Conservation (phyloP, 2,888 invertebrate genomes). For the Xestobium rufovillosum region DNA sequence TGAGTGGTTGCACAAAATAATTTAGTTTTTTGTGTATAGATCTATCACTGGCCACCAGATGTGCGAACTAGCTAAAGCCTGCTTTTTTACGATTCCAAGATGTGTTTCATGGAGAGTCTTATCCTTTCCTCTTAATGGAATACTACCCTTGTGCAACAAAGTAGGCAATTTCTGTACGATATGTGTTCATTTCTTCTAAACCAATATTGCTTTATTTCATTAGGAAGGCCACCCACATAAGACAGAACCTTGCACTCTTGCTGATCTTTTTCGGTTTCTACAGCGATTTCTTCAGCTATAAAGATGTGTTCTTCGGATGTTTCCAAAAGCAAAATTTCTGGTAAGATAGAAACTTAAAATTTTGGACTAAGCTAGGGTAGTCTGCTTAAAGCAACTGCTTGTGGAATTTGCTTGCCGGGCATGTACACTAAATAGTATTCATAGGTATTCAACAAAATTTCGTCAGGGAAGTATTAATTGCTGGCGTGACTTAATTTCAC, state of each 20-base stretch:
- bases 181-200: constrained; percentile 14
- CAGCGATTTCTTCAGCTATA: too few relatives aligned
- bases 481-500: constrained; percentile 11
- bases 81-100: constrained; percentile 26
- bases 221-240: too few relatives aligned
- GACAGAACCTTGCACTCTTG: too few relatives aligned
- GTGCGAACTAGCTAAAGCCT: constrained; percentile 19
- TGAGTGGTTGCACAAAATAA: constrained; percentile 11
- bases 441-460: constrained; percentile 10
- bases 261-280: too few relatives aligned
- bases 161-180: constrained; percentile 17
- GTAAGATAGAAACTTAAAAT: constrained; percentile 13
- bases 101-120: constrained; percentile 19
- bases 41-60: constrained; percentile 23
- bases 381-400: too few relatives aligned
- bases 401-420: too few relatives aligned
- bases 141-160: constrained; percentile 23
- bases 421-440: constrained; percentile 10
- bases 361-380: constrained; percentile 11
- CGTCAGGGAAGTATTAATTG: constrained; percentile 10
- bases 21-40: constrained; percentile 20
- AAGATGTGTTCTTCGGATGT: too few relatives aligned
- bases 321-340: too few relatives aligned
- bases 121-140: constrained; percentile 13
- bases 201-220: constrained; percentile 12